Percentiles rank a stretch among this genome's conserved stretches.
Conservation (phyloP, 2,113 vertebrate species). For the Xenopus laevis region DNA sequence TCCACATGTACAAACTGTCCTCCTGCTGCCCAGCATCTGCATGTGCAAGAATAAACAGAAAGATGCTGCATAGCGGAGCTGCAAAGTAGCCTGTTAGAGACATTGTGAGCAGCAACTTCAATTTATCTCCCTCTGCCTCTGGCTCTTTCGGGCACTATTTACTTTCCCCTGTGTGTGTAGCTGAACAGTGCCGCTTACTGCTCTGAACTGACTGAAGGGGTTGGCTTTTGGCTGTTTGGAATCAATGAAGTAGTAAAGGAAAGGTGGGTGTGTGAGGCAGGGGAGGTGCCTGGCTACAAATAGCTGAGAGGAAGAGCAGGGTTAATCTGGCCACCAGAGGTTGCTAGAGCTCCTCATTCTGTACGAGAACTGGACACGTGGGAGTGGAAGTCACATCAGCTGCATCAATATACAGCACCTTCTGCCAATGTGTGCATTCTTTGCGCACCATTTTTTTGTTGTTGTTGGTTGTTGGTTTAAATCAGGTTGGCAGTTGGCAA, state of each 20-base stretch:
- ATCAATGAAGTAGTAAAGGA: conserved; percentile 43
- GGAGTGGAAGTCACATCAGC: too few species aligned
- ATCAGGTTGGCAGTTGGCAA: too few species aligned
- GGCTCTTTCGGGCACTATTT: conserved; percentile 3
- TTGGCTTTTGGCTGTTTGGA: conserved; percentile 18
- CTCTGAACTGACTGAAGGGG: conserved; percentile 34
- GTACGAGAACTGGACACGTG: too few species aligned
- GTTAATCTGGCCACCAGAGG: neutral
- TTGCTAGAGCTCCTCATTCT: neutral
- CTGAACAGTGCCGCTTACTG: conserved; percentile 3
- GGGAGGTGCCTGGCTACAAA: conserved; percentile 18
- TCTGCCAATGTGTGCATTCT: too few species aligned
- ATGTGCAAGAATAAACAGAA: conserved; percentile 57
- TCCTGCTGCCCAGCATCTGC: conserved; percentile 58
- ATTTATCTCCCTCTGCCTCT: conserved; percentile 6
- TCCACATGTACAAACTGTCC: conserved; percentile 81
- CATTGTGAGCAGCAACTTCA: conserved; percentile 51
- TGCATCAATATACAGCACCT: too few species aligned
- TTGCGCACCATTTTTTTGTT: too few species aligned
- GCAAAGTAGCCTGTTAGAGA: conserved; percentile 48
- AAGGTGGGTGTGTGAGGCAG: conserved; percentile 6
- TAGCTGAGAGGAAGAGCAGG: neutral
- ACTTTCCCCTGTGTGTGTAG: conserved; percentile 8
- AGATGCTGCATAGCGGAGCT: conserved; percentile 60
- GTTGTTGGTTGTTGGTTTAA: too few species aligned